These are phyloP conservation scores for Nautilus pompilius DNA, from an alignment of 1,140 invertebrate genomes.

Conservation along the genomic window DNA sequence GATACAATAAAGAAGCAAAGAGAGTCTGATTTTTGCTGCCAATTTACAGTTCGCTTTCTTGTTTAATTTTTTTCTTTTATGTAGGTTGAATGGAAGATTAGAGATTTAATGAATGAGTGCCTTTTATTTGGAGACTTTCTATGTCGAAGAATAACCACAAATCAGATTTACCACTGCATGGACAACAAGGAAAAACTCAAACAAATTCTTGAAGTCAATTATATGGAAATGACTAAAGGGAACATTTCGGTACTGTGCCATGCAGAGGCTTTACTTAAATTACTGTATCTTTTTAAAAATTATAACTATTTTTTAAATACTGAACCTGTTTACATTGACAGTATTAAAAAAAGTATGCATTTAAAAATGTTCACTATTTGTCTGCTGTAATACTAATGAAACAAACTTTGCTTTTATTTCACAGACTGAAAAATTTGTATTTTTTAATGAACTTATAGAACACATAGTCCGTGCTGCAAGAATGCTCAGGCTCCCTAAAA, in stretches of 20 bases:
- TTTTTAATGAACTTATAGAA: slow-evolving; percentile 54
- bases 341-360: no score
- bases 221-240: slow-evolving; percentile 47
- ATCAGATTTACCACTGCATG: slow-evolving; percentile 43
- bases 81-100: slow-evolving; percentile 45
- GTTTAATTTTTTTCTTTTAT: no score
- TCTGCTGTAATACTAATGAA: no score
- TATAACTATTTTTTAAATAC: no score
- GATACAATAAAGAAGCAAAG: no score
- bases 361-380: no score
- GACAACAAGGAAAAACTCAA: slow-evolving; percentile 38
- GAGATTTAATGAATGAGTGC: slow-evolving; percentile 40
- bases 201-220: slow-evolving; percentile 45
- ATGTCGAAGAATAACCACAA: slow-evolving; percentile 25
- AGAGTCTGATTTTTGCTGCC: no score
- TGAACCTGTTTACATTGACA: no score
- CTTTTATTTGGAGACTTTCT: slow-evolving; percentile 53
- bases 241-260: slow-evolving; percentile 45
- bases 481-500: slow-evolving; percentile 51
- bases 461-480: slow-evolving; percentile 50
- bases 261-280: no score
- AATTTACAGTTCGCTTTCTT: no score
- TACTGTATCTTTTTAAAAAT: no score
- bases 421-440: slow-evolving; percentile 35
- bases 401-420: not conserved